Percentiles rank a stretch among this genome's conserved stretches.
These are phyloP conservation scores for Pogona vitticeps DNA, from an alignment of 2,113 vertebrate species.

Conservation along the genomic window DNA sequence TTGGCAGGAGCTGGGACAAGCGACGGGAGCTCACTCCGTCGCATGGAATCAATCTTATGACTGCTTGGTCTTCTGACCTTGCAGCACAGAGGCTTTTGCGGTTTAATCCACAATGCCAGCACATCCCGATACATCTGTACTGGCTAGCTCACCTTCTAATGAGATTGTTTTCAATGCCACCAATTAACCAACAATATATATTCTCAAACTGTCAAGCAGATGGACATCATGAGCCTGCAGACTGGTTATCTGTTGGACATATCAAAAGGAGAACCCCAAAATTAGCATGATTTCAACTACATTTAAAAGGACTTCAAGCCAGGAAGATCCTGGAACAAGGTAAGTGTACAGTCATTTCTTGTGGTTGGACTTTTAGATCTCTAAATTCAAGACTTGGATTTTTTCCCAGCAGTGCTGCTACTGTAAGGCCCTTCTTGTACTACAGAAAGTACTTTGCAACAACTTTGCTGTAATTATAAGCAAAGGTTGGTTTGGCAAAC, in stretches of 20 bases:
- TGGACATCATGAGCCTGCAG: not conserved
- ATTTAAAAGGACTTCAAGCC: not conserved
- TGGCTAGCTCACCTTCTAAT: not conserved
- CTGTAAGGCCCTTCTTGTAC: not conserved
- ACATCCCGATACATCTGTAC: too few species aligned
- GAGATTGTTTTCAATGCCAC: slow-evolving; percentile 2
- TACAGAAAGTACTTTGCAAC: not conserved
- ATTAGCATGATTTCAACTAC: not conserved
- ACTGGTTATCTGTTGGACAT: not conserved
- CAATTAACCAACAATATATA: slow-evolving; percentile 22
- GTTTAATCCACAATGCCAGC: too few species aligned
- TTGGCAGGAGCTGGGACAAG: too few species aligned
- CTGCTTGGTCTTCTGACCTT: too few species aligned
- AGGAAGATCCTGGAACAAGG: not conserved
- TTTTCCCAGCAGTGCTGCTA: not conserved
- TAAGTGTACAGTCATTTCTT: not conserved
- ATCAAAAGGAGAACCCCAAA: not conserved
- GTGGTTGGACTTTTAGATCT: not conserved
- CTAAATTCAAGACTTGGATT: slow-evolving; percentile 7
- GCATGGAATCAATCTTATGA: too few species aligned
- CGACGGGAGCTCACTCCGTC: too few species aligned
- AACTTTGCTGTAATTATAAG: slow-evolving; percentile 17
- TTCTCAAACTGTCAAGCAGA: not conserved
- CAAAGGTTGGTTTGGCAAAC: slow-evolving; percentile 6
- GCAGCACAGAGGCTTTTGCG: too few species aligned